These are phyloP conservation scores for Psix sp. DNA, from an alignment of 1,140 invertebrate genomes.

Conservation along the genomic window DNA sequence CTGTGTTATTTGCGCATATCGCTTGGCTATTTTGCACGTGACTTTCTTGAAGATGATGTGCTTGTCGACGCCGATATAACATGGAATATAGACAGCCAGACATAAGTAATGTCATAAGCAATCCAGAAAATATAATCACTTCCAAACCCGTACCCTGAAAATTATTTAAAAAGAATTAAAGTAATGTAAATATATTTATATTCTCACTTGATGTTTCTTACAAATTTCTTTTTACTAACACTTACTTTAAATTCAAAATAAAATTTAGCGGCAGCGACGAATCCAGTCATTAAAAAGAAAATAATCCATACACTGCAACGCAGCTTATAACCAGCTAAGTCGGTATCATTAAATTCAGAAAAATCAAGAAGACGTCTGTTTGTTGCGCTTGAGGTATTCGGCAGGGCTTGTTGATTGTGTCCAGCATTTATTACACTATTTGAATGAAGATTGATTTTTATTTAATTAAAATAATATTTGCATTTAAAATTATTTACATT, in stretches of 20 bases:
- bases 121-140: constrained; percentile 81
- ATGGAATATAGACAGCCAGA: constrained; percentile 78
- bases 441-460: constrained; percentile 43
- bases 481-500: too few species aligned
- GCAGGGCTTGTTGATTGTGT: constrained; percentile 63
- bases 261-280: constrained; percentile 82
- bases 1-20: constrained; percentile 48
- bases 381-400: constrained; percentile 59
- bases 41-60: constrained; percentile 57
- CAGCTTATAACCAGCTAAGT: constrained; percentile 65
- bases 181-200: neutral
- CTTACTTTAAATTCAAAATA: constrained; percentile 82
- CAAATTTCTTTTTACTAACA: too few species aligned
- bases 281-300: constrained; percentile 81
- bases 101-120: constrained; percentile 80
- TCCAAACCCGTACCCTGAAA: constrained; percentile 78
- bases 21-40: constrained; percentile 55
- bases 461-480: neutral
- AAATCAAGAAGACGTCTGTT: constrained; percentile 68
- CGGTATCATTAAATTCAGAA: constrained; percentile 67
- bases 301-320: constrained; percentile 82
- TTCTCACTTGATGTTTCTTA: too few species aligned
- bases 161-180: constrained; percentile 2
- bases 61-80: constrained; percentile 62
- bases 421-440: constrained; percentile 66